phyloP scores from a whole-genome alignment of 1,140 invertebrate species.

The Drosophila littoralis region DNA sequence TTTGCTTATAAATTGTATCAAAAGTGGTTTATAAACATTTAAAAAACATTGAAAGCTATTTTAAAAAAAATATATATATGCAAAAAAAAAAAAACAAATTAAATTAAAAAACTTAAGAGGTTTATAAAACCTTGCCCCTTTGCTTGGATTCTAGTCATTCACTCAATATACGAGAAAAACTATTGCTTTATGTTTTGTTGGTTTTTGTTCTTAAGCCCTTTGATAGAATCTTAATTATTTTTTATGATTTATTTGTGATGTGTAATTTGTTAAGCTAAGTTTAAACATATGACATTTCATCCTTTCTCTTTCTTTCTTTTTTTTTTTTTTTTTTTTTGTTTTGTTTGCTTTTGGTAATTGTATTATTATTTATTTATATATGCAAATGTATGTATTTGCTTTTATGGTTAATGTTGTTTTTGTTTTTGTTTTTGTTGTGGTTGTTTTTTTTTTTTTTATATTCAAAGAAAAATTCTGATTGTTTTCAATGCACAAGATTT shows the following conservation, averaged over 20 bases:
- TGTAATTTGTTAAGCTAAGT: conserved; percentile 55
- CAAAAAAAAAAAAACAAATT: conserved; percentile 29
- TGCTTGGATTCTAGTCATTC: conserved; percentile 20
- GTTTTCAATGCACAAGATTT: conserved; percentile 84
- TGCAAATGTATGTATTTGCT: conserved; percentile 44
- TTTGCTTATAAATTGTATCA: conserved; percentile 41
- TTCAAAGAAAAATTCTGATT: conserved; percentile 84
- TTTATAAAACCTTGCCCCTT: conserved; percentile 26
- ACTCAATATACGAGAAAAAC: conserved; percentile 32
- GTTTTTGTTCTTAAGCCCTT: conserved; percentile 31
- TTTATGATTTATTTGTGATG: conserved; percentile 44
- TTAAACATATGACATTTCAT: conserved; percentile 64
- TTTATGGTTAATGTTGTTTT: conserved; percentile 26
- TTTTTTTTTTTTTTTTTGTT: conserved; percentile 33
- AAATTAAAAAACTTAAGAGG: conserved; percentile 24
- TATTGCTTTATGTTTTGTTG: conserved; percentile 57
- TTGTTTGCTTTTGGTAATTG: conserved; percentile 27
- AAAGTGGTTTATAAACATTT: conserved; percentile 34
- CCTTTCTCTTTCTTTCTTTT: conserved; percentile 33
- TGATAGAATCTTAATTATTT: conserved; percentile 60
- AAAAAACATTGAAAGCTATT: background rate
- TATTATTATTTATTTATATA: conserved; percentile 40
- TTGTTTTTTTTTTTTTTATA: conserved; percentile 55
- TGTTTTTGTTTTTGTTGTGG: conserved; percentile 39
- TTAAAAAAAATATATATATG: conserved; percentile 16